Base-by-base conservation (phyloP, 2,797 vertebrate genomes). In the Pseudomugil gertrudae region DNA sequence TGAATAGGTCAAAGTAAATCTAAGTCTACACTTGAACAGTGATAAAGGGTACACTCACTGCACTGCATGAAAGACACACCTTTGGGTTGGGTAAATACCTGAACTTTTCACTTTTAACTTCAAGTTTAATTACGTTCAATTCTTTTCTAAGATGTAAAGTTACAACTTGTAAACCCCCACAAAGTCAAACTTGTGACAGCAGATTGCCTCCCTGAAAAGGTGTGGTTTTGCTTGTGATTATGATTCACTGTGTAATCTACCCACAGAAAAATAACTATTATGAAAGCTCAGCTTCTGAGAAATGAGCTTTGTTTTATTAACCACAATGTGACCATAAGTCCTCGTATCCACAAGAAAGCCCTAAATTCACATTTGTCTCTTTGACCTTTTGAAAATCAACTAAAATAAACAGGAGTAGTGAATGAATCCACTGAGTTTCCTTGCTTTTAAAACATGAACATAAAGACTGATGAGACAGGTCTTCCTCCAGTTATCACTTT, bases 1-100 rank as follows among this genome's bases (percentile, higher is more conserved):
- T n/a, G 43, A 21, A 43, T 43, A 1, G 19, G 2, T n/a, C 7
- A n/a, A 9, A 6, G 7, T 2, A 45, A 45, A 50, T 27, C 14
- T 15, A 29, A 27, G 50, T 29, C 50, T 8, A 45, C 8, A 26
- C 32, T 3, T 5, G 27, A 10, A 32, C 9, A n/a, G 17, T 2
- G 9, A 19, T 19, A 24, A 21, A 35, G 7, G 4, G 24, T 15
- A 55, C 9, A 60, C 30, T 36, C 6, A 0, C 3, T 24, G 57
- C 7, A 74, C 9, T 30, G 57, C 57, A 73, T 24, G 0, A 15
- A 17, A 32, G 40, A 47, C 58, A 48, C 68, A 63, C 66, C 74
- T 59, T 59, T 61, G 70, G 70, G 59, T 52, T 69, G 55, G 68
- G 70, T 55, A 24, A 45, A 35, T 66, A 7, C 72, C 24, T 60